Conservation (phyloP, 2,888 invertebrate species). For the Chalcis sispes region DNA sequence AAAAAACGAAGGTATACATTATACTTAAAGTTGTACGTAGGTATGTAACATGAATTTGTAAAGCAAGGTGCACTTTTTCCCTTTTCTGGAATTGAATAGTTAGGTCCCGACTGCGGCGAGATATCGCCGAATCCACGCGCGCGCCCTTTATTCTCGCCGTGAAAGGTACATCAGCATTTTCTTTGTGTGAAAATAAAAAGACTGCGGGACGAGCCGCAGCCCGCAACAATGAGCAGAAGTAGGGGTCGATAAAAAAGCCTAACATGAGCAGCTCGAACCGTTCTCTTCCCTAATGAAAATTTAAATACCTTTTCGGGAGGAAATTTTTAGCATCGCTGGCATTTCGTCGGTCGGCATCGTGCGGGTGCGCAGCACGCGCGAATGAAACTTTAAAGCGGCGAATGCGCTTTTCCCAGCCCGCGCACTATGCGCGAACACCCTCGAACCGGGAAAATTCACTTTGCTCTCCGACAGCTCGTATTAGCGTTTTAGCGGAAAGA, state of each 20-base stretch:
- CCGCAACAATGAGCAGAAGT: slow-evolving; percentile 33
- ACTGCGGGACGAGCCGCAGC: too few species aligned
- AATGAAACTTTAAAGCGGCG: slow-evolving; percentile 38
- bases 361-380: too few species aligned
- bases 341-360: slow-evolving; percentile 24
- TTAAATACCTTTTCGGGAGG: slow-evolving; percentile 50
- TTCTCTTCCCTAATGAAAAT: slow-evolving; percentile 45
- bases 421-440: not conserved
- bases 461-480: too few species aligned
- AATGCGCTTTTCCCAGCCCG: slow-evolving; percentile 29
- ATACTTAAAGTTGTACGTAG: too few species aligned
- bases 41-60: too few species aligned
- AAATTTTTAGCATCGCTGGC: slow-evolving; percentile 39
- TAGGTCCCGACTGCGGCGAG: too few species aligned
- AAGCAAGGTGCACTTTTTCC: too few species aligned
- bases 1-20: too few species aligned
- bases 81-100: too few species aligned
- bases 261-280: not conserved
- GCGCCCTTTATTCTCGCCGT: too few species aligned
- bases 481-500: slow-evolving; percentile 19
- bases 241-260: slow-evolving; percentile 47
- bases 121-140: too few species aligned
- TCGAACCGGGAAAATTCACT: not conserved
- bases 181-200: not conserved
- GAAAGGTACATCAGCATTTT: too few species aligned